These are phyloP conservation scores for Magallana ariakensis DNA, from an alignment of 1,140 invertebrate genomes.

Conservation along the genomic window DNA sequence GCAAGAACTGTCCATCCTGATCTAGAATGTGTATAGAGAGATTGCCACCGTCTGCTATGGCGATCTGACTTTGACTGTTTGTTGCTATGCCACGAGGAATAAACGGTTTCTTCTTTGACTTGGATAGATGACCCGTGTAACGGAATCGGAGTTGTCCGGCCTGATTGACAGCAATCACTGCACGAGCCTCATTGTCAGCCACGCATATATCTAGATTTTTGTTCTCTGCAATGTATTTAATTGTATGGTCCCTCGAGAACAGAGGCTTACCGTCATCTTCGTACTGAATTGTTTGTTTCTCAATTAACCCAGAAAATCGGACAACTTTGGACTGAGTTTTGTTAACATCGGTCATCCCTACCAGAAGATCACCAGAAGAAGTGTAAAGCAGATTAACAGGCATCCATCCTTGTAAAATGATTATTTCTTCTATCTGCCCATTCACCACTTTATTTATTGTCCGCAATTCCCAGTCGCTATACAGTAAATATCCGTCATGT, in stretches of 20 bases:
- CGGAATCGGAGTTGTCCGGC: not conserved
- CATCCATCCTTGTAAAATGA: not conserved
- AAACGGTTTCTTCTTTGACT: too few species aligned
- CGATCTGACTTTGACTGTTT: too few species aligned
- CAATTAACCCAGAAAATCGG: too few species aligned
- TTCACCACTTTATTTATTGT: not conserved
- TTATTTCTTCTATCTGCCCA: not conserved
- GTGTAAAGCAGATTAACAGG: not conserved
- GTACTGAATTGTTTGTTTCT: not conserved
- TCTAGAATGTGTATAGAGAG: not conserved
- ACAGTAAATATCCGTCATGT: not conserved
- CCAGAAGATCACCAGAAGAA: too few species aligned
- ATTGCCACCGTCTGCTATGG: too few species aligned
- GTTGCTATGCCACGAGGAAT: too few species aligned
- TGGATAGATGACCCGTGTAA: not conserved
- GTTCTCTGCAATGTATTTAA: not conserved
- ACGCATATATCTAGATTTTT: not conserved
- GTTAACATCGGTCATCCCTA: too few species aligned
- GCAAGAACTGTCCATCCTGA: not conserved
- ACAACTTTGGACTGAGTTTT: too few species aligned
- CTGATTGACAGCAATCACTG: not conserved
- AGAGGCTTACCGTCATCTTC: not conserved
- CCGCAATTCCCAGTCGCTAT: not conserved
- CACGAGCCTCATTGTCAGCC: too few species aligned
- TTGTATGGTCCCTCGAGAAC: not conserved